Evolutionary conservation across 2,113 vertebrate genomes (phyloP).

Genomic region (Onychostruthus taczanowskii): DNA sequence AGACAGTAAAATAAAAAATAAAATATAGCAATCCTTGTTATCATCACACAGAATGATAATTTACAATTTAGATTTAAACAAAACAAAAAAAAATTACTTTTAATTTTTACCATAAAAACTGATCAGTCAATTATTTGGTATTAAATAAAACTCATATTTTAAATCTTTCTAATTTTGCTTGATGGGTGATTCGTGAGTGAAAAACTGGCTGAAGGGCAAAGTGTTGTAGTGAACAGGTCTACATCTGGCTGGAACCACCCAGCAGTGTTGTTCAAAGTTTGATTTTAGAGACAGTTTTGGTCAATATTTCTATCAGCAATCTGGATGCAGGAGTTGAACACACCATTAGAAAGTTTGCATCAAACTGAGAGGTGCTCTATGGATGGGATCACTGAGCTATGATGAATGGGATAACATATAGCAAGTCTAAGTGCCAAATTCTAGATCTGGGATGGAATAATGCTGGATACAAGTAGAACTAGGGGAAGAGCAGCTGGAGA

Average conservation of each 20-base stretch:
- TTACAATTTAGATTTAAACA: neutral
- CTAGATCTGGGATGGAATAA: neutral
- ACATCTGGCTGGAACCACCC: neutral
- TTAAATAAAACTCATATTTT: neutral
- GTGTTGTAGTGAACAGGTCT: neutral
- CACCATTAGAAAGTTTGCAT: neutral
- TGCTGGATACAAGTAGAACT: neutral
- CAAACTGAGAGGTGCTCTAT: neutral
- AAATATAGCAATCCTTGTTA: neutral
- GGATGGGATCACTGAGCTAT: neutral
- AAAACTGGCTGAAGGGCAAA: neutral
- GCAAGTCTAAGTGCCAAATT: neutral
- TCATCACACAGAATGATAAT: neutral
- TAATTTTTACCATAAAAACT: neutral
- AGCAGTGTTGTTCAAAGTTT: neutral
- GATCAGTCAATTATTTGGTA: neutral
- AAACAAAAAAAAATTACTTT: neutral
- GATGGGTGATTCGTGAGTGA: neutral
- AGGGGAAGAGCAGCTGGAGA: neutral
- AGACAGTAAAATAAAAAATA: neutral
- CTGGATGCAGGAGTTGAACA: neutral
- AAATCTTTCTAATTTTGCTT: neutral
- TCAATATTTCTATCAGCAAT: neutral
- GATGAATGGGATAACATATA: neutral
- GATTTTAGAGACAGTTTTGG: neutral